Evolutionary conservation across 2,888 invertebrate genomes (phyloP), one percentile per base, ranked within the genome.

Genomic region (Drosophila macrospina): DNA sequence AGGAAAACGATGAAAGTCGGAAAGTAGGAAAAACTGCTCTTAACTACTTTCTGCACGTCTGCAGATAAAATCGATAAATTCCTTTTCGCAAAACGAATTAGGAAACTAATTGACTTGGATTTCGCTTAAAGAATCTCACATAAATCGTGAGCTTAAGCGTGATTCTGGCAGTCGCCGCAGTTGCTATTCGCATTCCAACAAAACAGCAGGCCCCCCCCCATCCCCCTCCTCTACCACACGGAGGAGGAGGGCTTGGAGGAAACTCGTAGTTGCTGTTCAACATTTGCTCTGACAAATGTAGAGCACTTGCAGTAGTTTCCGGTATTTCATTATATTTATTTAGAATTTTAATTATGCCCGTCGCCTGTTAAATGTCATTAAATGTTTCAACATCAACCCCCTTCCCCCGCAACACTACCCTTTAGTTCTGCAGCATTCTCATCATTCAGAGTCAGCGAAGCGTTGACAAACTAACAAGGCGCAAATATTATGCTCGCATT

Each of bases 31-130:
- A 69, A 81, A 85, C 87, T 85, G 83, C 69, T 82, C 86, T 85
- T 86, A 89, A 88, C 88, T 89, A 85, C 85, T 85, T 85, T 89
- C 85, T 89, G 85, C 89, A 85, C 85, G 85, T 89, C 88, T 87
- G 86, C 88, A 87, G 85, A 85, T 85, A 89, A 89, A 85, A 85
- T 85, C 85, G 88, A 85, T 85, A 85, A 86, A 85, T 85, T 85
- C 83, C 88, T 89, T 87, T 88, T 82, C 88, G 83, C 78, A 89
- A 89, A 85, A 89, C 89, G 85, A 85, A 85, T 85, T 85, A 89
- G 88, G 85, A 85, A 85, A 89, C 85, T 89, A 85, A 85, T 85
- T 85, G 89, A 86, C 85, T 85, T 89, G 89, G 85, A 85, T 85
- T 85, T 85, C 80, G 83, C 85, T 85, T 82, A 85, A 88, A 87